These are phyloP conservation scores for Drosophila erecta DNA, from an alignment of 1,140 invertebrate species.

Conservation along the genomic window DNA sequence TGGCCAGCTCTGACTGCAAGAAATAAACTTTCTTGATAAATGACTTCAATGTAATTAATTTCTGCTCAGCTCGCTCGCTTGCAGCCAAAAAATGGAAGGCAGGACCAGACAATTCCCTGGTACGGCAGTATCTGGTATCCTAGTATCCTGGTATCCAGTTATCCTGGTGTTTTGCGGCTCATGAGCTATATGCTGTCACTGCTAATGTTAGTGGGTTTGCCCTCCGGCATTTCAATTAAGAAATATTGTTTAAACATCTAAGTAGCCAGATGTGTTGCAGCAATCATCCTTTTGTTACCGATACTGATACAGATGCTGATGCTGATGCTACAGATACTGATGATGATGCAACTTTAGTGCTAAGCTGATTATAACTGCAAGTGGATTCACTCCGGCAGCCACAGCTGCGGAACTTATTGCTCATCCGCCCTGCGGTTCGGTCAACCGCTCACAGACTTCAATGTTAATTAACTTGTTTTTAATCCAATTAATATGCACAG, in stretches of 20 bases:
- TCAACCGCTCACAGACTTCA: slow-evolving; percentile 34
- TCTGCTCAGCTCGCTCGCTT: slow-evolving; percentile 70
- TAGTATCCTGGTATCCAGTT: not conserved
- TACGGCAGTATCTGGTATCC: slow-evolving; percentile 10
- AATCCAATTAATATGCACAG: slow-evolving; percentile 53
- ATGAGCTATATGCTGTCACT: slow-evolving; percentile 76
- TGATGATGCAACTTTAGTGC: slow-evolving; percentile 25
- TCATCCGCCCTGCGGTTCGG: slow-evolving; percentile 31
- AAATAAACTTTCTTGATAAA: slow-evolving; percentile 84
- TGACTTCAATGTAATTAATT: slow-evolving; percentile 84
- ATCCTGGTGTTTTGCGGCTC: too few relatives aligned
- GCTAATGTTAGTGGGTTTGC: slow-evolving; percentile 66
- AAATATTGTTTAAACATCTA: slow-evolving; percentile 81
- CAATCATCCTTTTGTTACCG: slow-evolving; percentile 9
- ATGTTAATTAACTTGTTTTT: slow-evolving; percentile 53
- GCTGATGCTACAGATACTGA: not conserved
- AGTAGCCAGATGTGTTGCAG: slow-evolving; percentile 48
- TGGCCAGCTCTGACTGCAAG: slow-evolving; percentile 58
- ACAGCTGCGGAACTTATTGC: slow-evolving; percentile 13
- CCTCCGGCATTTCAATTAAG: slow-evolving; percentile 77
- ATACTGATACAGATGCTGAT: not conserved
- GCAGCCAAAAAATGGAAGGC: slow-evolving; percentile 33
- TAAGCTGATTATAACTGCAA: slow-evolving; percentile 52
- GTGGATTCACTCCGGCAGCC: slow-evolving; percentile 9
- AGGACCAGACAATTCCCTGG: slow-evolving; percentile 50